Evolutionary conservation across 2,888 invertebrate genomes (phyloP).

Genomic region (Rutpela maculata): DNA sequence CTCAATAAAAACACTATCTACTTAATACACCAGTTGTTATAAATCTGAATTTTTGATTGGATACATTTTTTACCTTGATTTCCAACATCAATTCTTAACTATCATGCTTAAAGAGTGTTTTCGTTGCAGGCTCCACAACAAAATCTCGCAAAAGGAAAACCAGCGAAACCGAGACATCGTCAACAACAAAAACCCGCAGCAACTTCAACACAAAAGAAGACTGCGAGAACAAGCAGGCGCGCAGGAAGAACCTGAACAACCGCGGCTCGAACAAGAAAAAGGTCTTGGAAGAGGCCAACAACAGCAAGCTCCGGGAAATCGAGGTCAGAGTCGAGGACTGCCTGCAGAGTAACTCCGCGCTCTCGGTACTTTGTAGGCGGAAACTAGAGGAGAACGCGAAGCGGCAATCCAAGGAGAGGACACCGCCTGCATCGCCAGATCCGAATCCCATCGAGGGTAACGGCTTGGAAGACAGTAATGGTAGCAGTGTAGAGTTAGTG

Average conservation of each 20-base stretch:
- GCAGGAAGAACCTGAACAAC: slow-evolving; percentile 67
- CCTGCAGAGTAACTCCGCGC: slow-evolving; percentile 67
- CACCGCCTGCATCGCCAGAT: slow-evolving; percentile 45
- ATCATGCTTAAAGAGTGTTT: not conserved
- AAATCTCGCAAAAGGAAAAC: slow-evolving; percentile 68
- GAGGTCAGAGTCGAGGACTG: slow-evolving; percentile 72
- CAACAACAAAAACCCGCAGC: slow-evolving; percentile 57
- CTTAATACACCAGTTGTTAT: too few relatives aligned
- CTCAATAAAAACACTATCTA: too few relatives aligned
- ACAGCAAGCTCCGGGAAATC: slow-evolving; percentile 72
- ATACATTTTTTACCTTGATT: too few relatives aligned
- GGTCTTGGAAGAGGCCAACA: slow-evolving; percentile 72
- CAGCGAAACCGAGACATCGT: slow-evolving; percentile 67
- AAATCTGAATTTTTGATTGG: too few relatives aligned
- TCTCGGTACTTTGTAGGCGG: slow-evolving; percentile 61
- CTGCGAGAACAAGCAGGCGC: slow-evolving; percentile 67
- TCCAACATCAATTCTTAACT: too few relatives aligned
- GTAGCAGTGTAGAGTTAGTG: slow-evolving; percentile 65
- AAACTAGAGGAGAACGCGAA: slow-evolving; percentile 41
- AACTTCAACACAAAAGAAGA: slow-evolving; percentile 69
- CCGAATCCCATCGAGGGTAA: slow-evolving; percentile 41
- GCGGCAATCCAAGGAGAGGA: slow-evolving; percentile 17
- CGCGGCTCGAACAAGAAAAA: slow-evolving; percentile 70
- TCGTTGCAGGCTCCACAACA: slow-evolving; percentile 52
- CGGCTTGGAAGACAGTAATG: slow-evolving; percentile 49